A percentile compares a stretch with the other conserved stretches of the same genome.
Conservation (phyloP, 2,113 vertebrate genomes). For the Thryonomys swinderianus region DNA sequence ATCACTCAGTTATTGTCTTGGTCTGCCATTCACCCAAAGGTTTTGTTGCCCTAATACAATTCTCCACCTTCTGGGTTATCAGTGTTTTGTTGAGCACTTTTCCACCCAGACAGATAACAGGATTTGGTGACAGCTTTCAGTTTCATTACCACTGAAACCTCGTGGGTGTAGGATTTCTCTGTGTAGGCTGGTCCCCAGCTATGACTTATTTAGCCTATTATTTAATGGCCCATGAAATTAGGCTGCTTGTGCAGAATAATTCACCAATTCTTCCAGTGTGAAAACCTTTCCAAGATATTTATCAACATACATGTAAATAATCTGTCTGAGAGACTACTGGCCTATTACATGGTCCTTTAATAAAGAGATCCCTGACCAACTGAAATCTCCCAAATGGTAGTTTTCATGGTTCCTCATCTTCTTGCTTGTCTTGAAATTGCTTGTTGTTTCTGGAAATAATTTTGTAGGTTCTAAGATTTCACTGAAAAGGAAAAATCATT, state of each 20-base stretch:
- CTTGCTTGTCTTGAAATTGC: background rate
- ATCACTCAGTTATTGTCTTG: constrained; percentile 72
- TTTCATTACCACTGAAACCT: constrained; percentile 60
- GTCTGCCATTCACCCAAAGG: constrained; percentile 59
- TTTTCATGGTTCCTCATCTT: background rate
- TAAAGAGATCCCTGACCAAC: background rate
- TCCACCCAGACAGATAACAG: constrained; percentile 61
- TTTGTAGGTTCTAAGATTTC: background rate
- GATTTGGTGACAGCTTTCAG: constrained; percentile 73
- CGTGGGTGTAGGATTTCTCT: constrained; percentile 63
- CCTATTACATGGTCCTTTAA: background rate
- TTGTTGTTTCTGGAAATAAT: constrained; percentile 3
- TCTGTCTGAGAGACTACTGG: background rate
- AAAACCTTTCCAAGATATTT: constrained; percentile 42
- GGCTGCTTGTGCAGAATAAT: constrained; percentile 49
- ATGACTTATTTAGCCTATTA: constrained; percentile 56
- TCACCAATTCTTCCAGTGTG: constrained; percentile 51
- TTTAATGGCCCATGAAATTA: constrained; percentile 38
- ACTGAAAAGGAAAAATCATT: background rate
- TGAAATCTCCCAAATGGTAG: background rate
- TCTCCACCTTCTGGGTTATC: constrained; percentile 41
- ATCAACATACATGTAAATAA: constrained; percentile 56
- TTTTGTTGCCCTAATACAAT: constrained; percentile 60
- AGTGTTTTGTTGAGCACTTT: constrained; percentile 54
- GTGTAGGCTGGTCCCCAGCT: constrained; percentile 19